Conservation (phyloP, 2,113 vertebrate genomes). For the Percina caprodes region DNA sequence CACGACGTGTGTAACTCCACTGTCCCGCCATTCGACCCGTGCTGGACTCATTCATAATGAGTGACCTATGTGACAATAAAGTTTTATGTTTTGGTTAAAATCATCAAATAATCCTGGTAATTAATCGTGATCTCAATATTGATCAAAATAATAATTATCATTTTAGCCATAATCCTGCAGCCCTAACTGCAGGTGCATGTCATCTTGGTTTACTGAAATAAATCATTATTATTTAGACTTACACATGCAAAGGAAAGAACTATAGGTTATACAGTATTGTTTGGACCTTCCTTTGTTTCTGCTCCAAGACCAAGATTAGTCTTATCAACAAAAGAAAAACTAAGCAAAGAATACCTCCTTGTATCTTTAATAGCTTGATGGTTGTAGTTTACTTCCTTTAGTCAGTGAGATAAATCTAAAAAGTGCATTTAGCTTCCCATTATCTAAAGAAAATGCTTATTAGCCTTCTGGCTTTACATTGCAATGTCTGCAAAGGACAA, state of each 20-base stretch:
- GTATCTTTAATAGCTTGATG: too few species aligned
- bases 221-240: background rate
- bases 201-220: background rate
- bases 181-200: too few species aligned
- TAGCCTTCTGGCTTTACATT: background rate
- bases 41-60: too few species aligned
- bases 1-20: too few species aligned
- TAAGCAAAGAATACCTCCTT: background rate
- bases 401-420: background rate
- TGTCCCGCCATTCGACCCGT: too few species aligned
- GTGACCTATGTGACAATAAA: too few species aligned
- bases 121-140: too few species aligned
- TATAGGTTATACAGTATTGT: background rate
- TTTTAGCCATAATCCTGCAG: too few species aligned
- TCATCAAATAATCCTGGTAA: too few species aligned
- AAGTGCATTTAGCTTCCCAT: background rate
- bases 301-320: background rate
- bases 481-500: background rate
- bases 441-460: background rate
- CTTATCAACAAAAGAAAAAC: background rate
- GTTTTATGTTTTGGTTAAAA: too few species aligned
- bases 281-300: background rate
- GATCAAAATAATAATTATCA: too few species aligned
- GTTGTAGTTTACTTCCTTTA: background rate
- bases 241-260: background rate